Base-by-base conservation (phyloP, 2,113 vertebrate species). In the Psephotus haematonotus region DNA sequence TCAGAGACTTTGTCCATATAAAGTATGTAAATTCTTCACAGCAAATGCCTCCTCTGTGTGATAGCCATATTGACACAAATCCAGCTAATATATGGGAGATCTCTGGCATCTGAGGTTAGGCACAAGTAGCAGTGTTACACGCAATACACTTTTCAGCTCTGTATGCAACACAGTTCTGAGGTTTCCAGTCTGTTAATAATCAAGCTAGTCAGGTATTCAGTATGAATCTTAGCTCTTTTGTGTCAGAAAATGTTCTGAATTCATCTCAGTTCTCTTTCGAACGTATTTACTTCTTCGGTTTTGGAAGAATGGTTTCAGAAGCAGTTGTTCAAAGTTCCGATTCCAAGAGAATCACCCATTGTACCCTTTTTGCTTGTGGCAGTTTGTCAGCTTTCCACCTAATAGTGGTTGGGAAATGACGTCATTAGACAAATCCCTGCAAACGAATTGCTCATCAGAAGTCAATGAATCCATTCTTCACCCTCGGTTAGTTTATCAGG, bases 61-160 rank as follows among this genome's bases (percentile, higher is more conserved):
- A 91, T 92, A 88, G 91, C 53, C 71, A 3, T 77, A 95, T 82
- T 92, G 87, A 95, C 90, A 80, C 41, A 90, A 95, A 76, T 67
- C 90, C 81, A 90, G 49, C 84, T 91, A 82, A 59, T 23, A 41
- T 23, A 69, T 77, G 67, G 41, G 52, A 90, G 78, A 84, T 76
- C 78, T 85, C 52, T 60, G 28, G 84, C 70, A 77, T 52, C 25
- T 87, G 49, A 91, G 67, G 71, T 62, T 72, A 90, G 50, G 37
- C 62, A 37, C 70, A 80, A 87, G 57, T 7, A 87, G 77, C 74
- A 86, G 8, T 15, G 11, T 59, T 60, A 71, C 39, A 27, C 3
- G 12, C 71, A 86, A 65, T 60, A 46, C 2, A 41, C 41, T 25
- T 64, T 86, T 92, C 60, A 59, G 43, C 62, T 86, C 50, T 39